Base-by-base conservation (phyloP, 2,888 invertebrate species). In the Xanthostigma xanthostigma region DNA sequence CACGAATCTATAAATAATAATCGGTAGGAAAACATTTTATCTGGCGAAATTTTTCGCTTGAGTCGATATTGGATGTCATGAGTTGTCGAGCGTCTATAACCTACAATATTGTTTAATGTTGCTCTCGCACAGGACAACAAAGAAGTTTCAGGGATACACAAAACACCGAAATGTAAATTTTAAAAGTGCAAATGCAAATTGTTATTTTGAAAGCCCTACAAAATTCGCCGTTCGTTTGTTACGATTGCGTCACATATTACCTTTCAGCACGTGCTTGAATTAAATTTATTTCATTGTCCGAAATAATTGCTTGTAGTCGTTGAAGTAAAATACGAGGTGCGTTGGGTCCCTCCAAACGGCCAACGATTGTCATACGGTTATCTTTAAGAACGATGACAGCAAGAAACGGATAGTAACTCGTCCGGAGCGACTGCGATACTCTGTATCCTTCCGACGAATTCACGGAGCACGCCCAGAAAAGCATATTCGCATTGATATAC, bases 381-480 rank as follows among this genome's bases (percentile, higher is more conserved):
- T 93, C 88, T 54, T 90, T 79, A 36, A 95, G 74, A 46, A 91
- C 93, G 59, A 97, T 85, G 49, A 96, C 76, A 50, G 91, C 90
- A 58, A 97, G 70, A 60, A 93, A 81, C 10, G 97, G 97, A 64
- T 83, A 88, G 55, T 77, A 76, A 48, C 80, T 77, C 27, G 86
- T 88, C 52, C 86, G 81, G 35, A 95, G 78, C 0, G 91, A 85
- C 66, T 90, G 91, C 9, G 88, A 84, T 27, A 95, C 95, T 58
- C 90, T 78, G 70, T 88, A 89, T 0, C 97, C 97, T 67, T 97
- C 96, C 0, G 89, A 84, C 0, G 81, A 81, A 54, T 85, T 81
- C 17, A 89, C 81, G 48, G 88, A 85, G 66, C 96, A 96, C 4
- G 85, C 92, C 97, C 96, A 98, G 63, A 96, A 88, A 34, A 97